Evolutionary conservation across 1,140 invertebrate species (phyloP).

Genomic region (Pantala flavescens): DNA sequence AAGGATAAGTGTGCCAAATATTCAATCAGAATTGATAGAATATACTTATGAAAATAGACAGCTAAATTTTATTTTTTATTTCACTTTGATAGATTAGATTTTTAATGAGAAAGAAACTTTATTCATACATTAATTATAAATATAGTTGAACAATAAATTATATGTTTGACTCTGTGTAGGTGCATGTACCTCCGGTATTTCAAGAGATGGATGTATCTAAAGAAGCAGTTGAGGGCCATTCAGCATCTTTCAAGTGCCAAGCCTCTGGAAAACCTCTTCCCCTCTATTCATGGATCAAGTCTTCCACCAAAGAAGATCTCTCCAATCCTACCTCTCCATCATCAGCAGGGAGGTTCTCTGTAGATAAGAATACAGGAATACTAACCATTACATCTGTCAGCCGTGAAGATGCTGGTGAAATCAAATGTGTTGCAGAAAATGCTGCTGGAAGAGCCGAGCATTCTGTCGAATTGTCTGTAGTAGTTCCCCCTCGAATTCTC

Average conservation of each 20-base stretch:
- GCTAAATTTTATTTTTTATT: too few species aligned
- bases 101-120: too few species aligned
- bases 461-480: slow-evolving; percentile 46
- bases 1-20: too few species aligned
- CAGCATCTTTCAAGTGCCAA: slow-evolving; percentile 58
- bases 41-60: too few species aligned
- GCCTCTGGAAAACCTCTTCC: slow-evolving; percentile 74
- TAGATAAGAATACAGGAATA: slow-evolving; percentile 54
- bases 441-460: slow-evolving; percentile 58
- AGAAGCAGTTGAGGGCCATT: slow-evolving; percentile 67
- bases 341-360: slow-evolving; percentile 55
- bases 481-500: slow-evolving; percentile 68
- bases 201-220: slow-evolving; percentile 41
- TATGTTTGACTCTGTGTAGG: slow-evolving; percentile 42
- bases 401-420: slow-evolving; percentile 64
- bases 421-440: slow-evolving; percentile 74
- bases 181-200: slow-evolving; percentile 66
- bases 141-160: too few species aligned
- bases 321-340: slow-evolving; percentile 30
- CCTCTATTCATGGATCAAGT: slow-evolving; percentile 63
- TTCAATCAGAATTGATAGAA: too few species aligned
- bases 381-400: slow-evolving; percentile 65
- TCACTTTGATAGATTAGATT: too few species aligned
- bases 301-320: slow-evolving; percentile 43
- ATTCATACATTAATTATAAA: too few species aligned